These are phyloP conservation scores for Mythimna albipuncta DNA, from an alignment of 2,888 invertebrate species.

Conservation along the genomic window DNA sequence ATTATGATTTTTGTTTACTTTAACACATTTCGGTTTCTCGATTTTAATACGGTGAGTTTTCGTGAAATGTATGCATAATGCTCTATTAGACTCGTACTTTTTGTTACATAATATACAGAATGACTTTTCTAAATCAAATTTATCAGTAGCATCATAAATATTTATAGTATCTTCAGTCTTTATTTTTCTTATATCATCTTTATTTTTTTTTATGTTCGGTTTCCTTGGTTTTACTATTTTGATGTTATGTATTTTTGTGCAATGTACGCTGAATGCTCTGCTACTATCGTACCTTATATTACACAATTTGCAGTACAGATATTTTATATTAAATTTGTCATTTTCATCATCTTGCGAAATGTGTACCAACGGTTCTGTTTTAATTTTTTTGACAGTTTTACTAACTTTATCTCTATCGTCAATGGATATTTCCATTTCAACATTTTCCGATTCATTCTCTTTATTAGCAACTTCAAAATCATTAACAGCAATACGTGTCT, in stretches of 20 bases:
- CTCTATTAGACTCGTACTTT: conserved; percentile 64
- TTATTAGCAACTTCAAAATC: conserved; percentile 20
- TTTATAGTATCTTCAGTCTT: background rate
- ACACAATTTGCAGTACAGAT: conserved; percentile 77
- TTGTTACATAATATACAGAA: conserved; percentile 79
- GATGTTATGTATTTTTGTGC: conserved; percentile 70
- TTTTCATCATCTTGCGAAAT: conserved; percentile 11
- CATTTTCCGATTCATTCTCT: conserved; percentile 18
- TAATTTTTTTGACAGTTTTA: background rate
- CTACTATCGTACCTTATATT: conserved; percentile 69
- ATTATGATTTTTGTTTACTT: conserved; percentile 1
- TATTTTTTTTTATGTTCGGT: background rate
- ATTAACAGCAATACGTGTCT: background rate
- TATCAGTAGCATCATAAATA: conserved; percentile 30
- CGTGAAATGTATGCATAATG: conserved; percentile 74
- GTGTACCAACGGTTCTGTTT: conserved; percentile 13
- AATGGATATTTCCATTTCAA: conserved; percentile 12
- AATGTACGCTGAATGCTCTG: conserved; percentile 74
- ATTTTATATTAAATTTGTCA: conserved; percentile 72
- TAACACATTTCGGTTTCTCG: conserved; percentile 52
- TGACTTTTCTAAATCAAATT: conserved; percentile 73
- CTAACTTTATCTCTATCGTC: conserved; percentile 7
- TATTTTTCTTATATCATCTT: background rate
- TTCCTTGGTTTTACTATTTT: conserved; percentile 63
- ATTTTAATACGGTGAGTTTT: conserved; percentile 72